Percentiles rank a stretch among this genome's conserved stretches.
These are phyloP conservation scores for Mythimna albipuncta DNA, from an alignment of 2,888 invertebrate species.

Conservation along the genomic window DNA sequence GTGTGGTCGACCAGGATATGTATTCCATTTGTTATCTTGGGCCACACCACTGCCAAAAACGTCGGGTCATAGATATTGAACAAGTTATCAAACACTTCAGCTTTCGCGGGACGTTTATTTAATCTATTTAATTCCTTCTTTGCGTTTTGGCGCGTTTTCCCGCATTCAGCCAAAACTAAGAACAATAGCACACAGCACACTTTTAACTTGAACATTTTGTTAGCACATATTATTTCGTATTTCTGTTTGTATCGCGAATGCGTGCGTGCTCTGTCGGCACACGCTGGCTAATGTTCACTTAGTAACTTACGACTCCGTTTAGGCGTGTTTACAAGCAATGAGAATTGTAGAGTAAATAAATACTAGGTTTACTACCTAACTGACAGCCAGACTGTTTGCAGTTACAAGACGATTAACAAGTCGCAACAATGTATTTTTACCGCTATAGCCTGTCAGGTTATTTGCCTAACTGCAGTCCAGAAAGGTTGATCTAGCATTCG, in stretches of 20 bases:
- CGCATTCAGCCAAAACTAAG: slow-evolving; percentile 62
- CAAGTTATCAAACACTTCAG: slow-evolving; percentile 81
- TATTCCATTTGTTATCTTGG: slow-evolving; percentile 82
- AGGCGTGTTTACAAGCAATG: slow-evolving; percentile 57
- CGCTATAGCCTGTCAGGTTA: neutral
- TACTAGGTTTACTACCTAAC: neutral
- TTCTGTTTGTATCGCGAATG: slow-evolving; percentile 36
- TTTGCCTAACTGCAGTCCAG: slow-evolving; percentile 10
- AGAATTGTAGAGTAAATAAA: slow-evolving; percentile 23
- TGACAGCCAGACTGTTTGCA: neutral
- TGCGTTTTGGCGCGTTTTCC: slow-evolving; percentile 65
- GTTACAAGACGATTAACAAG: neutral
- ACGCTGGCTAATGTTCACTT: slow-evolving; percentile 56
- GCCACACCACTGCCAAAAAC: slow-evolving; percentile 86
- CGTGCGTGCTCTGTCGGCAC: slow-evolving; percentile 59
- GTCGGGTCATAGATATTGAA: slow-evolving; percentile 86
- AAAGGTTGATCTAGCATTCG: slow-evolving; percentile 30
- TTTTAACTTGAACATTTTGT: slow-evolving; percentile 68
- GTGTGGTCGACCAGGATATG: slow-evolving; percentile 80
- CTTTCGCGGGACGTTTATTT: slow-evolving; percentile 65
- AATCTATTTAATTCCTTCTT: slow-evolving; percentile 71
- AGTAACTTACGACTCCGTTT: slow-evolving; percentile 21
- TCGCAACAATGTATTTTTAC: neutral
- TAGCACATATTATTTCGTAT: slow-evolving; percentile 62
- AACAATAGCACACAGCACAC: slow-evolving; percentile 62